Evolutionary conservation across 2,797 vertebrate genomes (phyloP).

Genomic region (Platyrinchus mystaceus): DNA sequence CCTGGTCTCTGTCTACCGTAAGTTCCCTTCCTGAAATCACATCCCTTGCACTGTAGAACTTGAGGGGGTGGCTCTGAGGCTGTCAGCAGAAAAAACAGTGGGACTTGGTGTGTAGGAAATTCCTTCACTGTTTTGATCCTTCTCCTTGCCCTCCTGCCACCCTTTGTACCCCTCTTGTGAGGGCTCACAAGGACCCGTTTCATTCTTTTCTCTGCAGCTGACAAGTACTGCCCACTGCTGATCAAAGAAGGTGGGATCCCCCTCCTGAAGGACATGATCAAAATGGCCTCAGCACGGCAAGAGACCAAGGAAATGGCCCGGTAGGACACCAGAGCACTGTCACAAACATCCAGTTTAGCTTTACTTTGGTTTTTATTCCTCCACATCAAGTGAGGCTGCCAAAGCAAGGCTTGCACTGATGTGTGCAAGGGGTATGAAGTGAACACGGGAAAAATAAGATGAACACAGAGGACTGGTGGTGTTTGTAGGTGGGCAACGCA

Average conservation of each 20-base stretch:
- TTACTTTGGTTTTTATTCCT: neutral
- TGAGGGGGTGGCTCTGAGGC: neutral
- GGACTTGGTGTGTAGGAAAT: neutral
- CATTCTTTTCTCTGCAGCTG: slow-evolving; percentile 75
- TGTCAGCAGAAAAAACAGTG: neutral
- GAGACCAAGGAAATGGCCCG: slow-evolving; percentile 97
- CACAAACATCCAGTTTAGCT: neutral
- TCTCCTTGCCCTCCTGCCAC: neutral
- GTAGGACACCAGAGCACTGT: slow-evolving; percentile 70
- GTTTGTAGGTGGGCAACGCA: neutral
- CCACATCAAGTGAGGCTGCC: neutral
- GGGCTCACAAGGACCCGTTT: neutral
- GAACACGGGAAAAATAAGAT: neutral
- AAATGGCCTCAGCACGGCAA: slow-evolving; percentile 85
- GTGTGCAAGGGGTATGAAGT: neutral
- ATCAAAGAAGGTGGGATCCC: slow-evolving; percentile 93
- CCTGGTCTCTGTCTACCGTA: slow-evolving; percentile 97
- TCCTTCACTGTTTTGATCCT: neutral
- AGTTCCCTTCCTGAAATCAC: slow-evolving; percentile 69
- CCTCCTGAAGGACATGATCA: slow-evolving; percentile 87
- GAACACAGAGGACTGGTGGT: neutral
- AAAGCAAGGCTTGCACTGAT: neutral
- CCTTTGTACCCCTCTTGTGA: neutral
- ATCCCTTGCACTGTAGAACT: neutral
- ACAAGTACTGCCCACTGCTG: slow-evolving; percentile 95